Conservation (phyloP, 2,888 invertebrate genomes). For the Clostera curtula region DNA sequence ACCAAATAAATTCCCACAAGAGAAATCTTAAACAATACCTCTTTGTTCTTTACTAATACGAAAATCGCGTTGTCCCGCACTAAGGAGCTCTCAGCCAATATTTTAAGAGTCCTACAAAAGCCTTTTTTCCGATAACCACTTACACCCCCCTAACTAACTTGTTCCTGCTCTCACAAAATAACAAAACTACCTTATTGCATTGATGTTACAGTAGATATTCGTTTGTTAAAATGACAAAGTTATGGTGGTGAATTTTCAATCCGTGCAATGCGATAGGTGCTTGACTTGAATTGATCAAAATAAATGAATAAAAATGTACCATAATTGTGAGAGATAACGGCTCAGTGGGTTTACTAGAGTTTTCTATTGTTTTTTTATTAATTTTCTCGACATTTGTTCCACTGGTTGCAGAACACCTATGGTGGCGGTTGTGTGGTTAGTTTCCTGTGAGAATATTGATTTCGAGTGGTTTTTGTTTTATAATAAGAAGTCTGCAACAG, state of each 20-base stretch:
- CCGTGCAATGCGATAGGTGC: slow-evolving; percentile 57
- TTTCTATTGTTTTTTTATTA: slow-evolving; percentile 52
- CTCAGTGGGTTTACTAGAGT: slow-evolving; percentile 49
- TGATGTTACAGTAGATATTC: slow-evolving; percentile 11
- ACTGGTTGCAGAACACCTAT: slow-evolving; percentile 18
- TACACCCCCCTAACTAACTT: slow-evolving; percentile 35
- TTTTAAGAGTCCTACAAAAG: slow-evolving; percentile 51
- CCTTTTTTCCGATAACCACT: slow-evolving; percentile 64
- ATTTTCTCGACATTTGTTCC: slow-evolving; percentile 27
- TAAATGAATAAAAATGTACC: slow-evolving; percentile 53
- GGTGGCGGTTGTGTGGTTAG: slow-evolving; percentile 24
- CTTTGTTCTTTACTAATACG: slow-evolving; percentile 43
- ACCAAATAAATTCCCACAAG: slow-evolving; percentile 30
- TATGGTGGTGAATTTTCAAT: slow-evolving; percentile 23
- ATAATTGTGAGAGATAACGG: slow-evolving; percentile 51
- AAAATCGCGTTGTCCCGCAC: slow-evolving; percentile 34
- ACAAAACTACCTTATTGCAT: slow-evolving; percentile 18
- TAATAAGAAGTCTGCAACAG: slow-evolving; percentile 16
- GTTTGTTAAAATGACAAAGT: slow-evolving; percentile 3
- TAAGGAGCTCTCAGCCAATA: slow-evolving; percentile 38
- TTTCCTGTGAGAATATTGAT: slow-evolving; percentile 65
- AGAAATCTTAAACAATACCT: slow-evolving; percentile 26
- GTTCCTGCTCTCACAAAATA: neutral
- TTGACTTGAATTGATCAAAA: slow-evolving; percentile 63
- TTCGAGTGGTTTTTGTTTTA: slow-evolving; percentile 21